Percentiles rank a stretch among this genome's conserved stretches.
Conservation (phyloP, 2,888 invertebrate species). For the Leucophenga maculata region DNA sequence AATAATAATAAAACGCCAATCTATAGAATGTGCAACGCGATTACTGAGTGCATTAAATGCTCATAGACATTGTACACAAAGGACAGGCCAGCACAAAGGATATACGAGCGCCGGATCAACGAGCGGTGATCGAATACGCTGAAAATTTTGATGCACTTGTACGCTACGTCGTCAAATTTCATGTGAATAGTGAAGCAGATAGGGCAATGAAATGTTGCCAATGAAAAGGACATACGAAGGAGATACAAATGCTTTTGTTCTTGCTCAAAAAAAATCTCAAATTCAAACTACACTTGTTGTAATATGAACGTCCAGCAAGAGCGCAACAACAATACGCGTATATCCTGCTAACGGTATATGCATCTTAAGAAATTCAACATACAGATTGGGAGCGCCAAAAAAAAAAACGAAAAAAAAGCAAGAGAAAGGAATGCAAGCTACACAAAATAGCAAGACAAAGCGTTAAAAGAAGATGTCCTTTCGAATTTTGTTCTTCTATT, state of each 20-base stretch:
- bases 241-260: not conserved
- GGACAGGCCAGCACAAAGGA: not conserved
- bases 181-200: not conserved
- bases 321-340: not conserved
- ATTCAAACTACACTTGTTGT: not conserved
- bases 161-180: slow-evolving; percentile 11
- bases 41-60: slow-evolving; percentile 7
- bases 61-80: not conserved
- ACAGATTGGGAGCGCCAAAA: not conserved
- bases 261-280: not conserved
- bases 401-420: slow-evolving; percentile 6
- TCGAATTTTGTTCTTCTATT: not conserved
- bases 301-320: not conserved
- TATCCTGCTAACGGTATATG: slow-evolving; percentile 20
- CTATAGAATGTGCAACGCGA: not conserved
- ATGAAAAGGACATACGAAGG: slow-evolving; percentile 33
- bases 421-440: slow-evolving; percentile 36
- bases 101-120: not conserved
- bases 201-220: slow-evolving; percentile 5
- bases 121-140: too few relatives aligned
- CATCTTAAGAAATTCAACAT: slow-evolving; percentile 1
- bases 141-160: too few relatives aligned
- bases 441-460: not conserved
- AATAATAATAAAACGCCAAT: not conserved
- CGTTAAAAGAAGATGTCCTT: slow-evolving; percentile 11